A percentile compares a stretch with the other conserved stretches of the same genome.
Conservation (phyloP, 2,888 invertebrate species). For the Chrysopilus asiliformis region DNA sequence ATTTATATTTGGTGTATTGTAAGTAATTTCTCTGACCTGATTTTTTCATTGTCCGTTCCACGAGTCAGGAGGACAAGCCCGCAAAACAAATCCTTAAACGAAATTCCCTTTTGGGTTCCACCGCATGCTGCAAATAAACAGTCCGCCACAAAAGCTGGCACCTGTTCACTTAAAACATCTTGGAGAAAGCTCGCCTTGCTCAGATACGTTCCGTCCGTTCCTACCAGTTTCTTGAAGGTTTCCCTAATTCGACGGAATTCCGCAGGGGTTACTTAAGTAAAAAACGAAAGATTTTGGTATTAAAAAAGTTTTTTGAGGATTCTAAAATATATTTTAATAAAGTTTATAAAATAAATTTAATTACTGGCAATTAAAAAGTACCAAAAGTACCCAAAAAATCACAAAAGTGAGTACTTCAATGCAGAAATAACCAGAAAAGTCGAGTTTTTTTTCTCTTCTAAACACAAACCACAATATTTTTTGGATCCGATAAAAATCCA, state of each 20-base stretch:
- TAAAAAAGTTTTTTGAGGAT: too few species aligned
- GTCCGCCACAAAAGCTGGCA: slow-evolving; percentile 69
- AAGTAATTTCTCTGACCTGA: slow-evolving; percentile 40
- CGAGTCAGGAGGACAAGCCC: slow-evolving; percentile 76
- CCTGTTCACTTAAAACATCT: slow-evolving; percentile 77
- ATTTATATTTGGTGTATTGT: slow-evolving; percentile 5
- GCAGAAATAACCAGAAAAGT: too few species aligned
- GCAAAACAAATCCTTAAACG: slow-evolving; percentile 69
- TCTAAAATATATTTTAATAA: too few species aligned
- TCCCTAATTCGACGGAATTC: slow-evolving; percentile 74
- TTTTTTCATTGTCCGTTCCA: slow-evolving; percentile 74
- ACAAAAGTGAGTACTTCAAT: too few species aligned
- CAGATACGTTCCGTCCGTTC: slow-evolving; percentile 50
- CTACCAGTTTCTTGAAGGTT: slow-evolving; percentile 74
- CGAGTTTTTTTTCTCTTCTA: too few species aligned
- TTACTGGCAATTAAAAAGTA: too few species aligned
- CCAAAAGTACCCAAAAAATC: too few species aligned
- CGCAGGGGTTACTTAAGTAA: slow-evolving; percentile 71
- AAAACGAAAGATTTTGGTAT: too few species aligned
- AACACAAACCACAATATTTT: too few species aligned
- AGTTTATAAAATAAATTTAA: too few species aligned
- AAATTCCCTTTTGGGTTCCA: slow-evolving; percentile 66
- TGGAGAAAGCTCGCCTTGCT: slow-evolving; percentile 65
- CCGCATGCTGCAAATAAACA: slow-evolving; percentile 74
- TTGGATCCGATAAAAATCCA: too few species aligned